A percentile compares a stretch with the other conserved stretches of the same genome.
phyloP scores from a whole-genome alignment of 2,888 invertebrate species.

The Cerceris rybyensis region DNA sequence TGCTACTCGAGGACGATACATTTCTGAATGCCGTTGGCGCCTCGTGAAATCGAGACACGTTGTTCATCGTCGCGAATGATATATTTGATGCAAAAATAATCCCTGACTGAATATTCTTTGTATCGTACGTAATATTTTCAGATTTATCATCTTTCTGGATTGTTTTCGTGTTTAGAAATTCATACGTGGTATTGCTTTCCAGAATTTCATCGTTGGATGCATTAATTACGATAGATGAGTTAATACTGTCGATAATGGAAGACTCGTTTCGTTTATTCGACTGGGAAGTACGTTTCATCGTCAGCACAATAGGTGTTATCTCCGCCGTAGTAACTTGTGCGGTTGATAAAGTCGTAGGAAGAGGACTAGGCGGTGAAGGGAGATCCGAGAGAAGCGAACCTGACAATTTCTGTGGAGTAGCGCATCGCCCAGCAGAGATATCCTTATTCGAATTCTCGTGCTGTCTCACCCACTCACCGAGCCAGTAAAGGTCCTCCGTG shows the following conservation, averaged over 20 bases:
- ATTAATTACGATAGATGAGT: slow-evolving; percentile 23
- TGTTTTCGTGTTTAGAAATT: slow-evolving; percentile 11
- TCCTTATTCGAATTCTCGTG: slow-evolving; percentile 78
- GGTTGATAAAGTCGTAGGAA: slow-evolving; percentile 46
- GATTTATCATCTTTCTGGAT: slow-evolving; percentile 7
- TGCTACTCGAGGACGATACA: slow-evolving; percentile 25
- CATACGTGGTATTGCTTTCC: slow-evolving; percentile 6
- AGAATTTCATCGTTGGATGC: slow-evolving; percentile 3
- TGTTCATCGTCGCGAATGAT: not conserved
- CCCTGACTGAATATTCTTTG: not conserved
- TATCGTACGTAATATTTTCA: not conserved
- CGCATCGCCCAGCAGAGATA: slow-evolving; percentile 72
- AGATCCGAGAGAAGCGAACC: slow-evolving; percentile 71
- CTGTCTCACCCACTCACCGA: slow-evolving; percentile 87
- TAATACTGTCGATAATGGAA: slow-evolving; percentile 46
- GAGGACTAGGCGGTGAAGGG: slow-evolving; percentile 63
- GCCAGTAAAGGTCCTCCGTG: slow-evolving; percentile 85
- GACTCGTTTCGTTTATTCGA: slow-evolving; percentile 39
- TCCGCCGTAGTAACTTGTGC: slow-evolving; percentile 22
- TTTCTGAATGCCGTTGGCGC: slow-evolving; percentile 59
- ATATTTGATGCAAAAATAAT: not conserved
- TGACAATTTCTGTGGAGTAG: slow-evolving; percentile 59
- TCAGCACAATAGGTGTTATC: slow-evolving; percentile 41
- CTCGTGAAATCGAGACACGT: slow-evolving; percentile 45
- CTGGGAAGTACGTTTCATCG: slow-evolving; percentile 30